phyloP scores from a whole-genome alignment of 2,113 vertebrate species.

The Nasalis larvatus region DNA sequence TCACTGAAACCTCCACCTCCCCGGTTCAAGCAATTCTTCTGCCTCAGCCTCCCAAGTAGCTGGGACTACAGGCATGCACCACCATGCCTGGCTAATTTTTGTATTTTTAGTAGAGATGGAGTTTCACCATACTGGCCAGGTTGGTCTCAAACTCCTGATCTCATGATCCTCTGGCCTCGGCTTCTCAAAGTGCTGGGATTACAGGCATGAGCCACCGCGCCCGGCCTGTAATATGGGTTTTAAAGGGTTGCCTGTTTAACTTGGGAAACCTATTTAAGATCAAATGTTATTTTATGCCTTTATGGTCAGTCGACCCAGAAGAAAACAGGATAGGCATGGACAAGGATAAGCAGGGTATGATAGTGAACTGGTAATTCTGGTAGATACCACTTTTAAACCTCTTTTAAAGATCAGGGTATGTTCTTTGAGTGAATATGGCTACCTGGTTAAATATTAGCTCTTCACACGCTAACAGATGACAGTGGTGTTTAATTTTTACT shows the following conservation, averaged over 20 bases:
- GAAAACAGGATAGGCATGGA: not conserved
- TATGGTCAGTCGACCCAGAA: not conserved
- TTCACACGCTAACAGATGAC: not conserved
- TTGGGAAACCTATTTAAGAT: not conserved
- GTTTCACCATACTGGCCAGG: too few species aligned
- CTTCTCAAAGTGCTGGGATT: too few species aligned
- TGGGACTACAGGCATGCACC: too few species aligned
- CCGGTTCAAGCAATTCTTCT: too few species aligned
- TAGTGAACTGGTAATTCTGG: not conserved
- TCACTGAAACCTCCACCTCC: too few species aligned
- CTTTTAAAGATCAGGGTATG: not conserved
- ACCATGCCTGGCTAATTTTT: too few species aligned
- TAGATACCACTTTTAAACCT: not conserved
- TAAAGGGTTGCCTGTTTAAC: not conserved
- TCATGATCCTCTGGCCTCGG: accelerated
- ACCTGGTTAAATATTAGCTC: not conserved
- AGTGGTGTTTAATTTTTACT: not conserved
- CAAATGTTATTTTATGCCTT: not conserved
- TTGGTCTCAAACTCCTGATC: too few species aligned
- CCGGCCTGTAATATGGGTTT: not conserved
- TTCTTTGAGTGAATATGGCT: not conserved
- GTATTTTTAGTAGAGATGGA: too few species aligned
- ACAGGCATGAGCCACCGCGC: too few species aligned
- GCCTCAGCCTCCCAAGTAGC: too few species aligned
- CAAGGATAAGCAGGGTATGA: not conserved